Base-by-base conservation (phyloP, 2,888 invertebrate genomes). In the Liopterus haemorrhoidalis region DNA sequence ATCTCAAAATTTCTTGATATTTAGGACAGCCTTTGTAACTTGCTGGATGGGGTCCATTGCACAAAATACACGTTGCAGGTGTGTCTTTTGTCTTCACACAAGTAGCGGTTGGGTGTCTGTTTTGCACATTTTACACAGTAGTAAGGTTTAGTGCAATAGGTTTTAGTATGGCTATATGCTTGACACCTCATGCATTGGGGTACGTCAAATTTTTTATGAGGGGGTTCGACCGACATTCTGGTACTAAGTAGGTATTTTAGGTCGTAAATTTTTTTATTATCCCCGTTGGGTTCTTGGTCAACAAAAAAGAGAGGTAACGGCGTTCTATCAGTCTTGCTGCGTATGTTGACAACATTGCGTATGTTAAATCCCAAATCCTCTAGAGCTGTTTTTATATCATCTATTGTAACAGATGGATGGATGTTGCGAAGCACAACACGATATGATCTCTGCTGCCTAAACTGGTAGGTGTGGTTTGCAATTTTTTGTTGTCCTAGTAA, bases 391-490 rank as follows among this genome's bases (percentile, higher is more conserved):
- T 39, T 37, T 18, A 39, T 37, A 21, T 44, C 39, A 6, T 30
- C 15, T n/a, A 21, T 12, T 38, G 39, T 24, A 25, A 42, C 36
- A 19, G 47, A 31, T 19, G 37, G 42, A 18, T 47, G 48, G 19
- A 44, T 11, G 25, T 27, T 37, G 15, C 39, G 37, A 12, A 45
- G 36, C 15, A 41, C 45, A 5, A 49, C 24, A 9, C 32, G 40
- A 30, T 45, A 49, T 11, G 49, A 18, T 2, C 41, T 35, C 18
- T 45, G 35, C 27, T 44, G 32, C 19, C 41, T 40, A 6, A 30
- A 22, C 33, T 49, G 37, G 27, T 49, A 49, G 5, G 47, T 42
- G 41, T 47, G 37, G 14, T 41, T 37, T 12, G 31, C 38, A 16
- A 42, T 33, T 21, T 46, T 35, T 11, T 46, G 22, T 19, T 35